Conservation (phyloP, 2,113 vertebrate species). For the Nettapus auritus region DNA sequence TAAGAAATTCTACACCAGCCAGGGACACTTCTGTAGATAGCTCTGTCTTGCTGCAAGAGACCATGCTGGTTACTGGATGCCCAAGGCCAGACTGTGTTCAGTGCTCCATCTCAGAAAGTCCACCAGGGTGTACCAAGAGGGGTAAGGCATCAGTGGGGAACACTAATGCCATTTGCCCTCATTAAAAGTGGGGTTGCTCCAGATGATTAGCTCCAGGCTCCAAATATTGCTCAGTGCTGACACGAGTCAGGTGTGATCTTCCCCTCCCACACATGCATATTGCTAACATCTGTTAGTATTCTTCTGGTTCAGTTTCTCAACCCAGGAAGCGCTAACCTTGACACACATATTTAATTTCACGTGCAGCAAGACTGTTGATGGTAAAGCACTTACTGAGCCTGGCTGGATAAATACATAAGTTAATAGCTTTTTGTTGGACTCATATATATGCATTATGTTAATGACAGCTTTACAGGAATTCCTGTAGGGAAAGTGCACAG, state of each 20-base stretch:
- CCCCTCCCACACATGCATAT: constrained; percentile 24
- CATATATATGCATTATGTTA: constrained; percentile 60
- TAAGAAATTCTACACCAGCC: neutral
- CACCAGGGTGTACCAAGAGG: neutral
- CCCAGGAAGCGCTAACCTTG: constrained; percentile 33
- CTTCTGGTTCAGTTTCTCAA: constrained; percentile 22
- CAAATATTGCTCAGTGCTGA: neutral
- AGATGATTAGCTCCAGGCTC: neutral
- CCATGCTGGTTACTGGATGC: neutral
- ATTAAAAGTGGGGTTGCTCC: neutral
- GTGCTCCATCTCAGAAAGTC: neutral
- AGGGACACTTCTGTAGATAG: neutral
- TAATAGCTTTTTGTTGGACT: constrained; percentile 47
- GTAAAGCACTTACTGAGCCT: constrained; percentile 54
- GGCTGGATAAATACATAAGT: constrained; percentile 30
- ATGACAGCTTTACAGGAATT: constrained; percentile 50
- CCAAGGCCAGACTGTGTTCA: neutral
- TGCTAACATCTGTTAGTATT: constrained; percentile 37
- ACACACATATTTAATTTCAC: constrained; percentile 42
- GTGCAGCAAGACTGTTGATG: neutral
- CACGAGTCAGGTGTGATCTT: constrained; percentile 59
- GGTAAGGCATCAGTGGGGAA: neutral
- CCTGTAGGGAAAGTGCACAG: neutral
- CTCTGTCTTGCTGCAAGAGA: neutral
- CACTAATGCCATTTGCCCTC: neutral